Evolutionary conservation across 2,113 vertebrate genomes (phyloP), one percentile per base, ranked within the genome.

Genomic region (Neogale vison): DNA sequence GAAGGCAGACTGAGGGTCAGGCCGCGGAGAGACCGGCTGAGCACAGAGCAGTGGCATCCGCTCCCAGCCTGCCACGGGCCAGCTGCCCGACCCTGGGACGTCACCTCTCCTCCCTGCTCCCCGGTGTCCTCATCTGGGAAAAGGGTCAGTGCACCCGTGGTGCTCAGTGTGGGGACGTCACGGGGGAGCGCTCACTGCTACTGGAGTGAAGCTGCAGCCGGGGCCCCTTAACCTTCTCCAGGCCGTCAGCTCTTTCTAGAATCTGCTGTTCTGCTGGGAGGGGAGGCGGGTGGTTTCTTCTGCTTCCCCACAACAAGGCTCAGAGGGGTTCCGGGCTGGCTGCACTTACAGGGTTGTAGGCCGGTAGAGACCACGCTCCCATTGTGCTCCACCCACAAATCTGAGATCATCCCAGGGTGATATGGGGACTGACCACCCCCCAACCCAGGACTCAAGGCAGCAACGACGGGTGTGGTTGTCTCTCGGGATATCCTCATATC

Each of bases 141-240:
- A 4, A 17, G 45, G 42, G 71, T 47, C 47, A 26, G 15, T 1
- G 4, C 59, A 8, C 4, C 7, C 0, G 0, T 14, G 9, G 42
- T 1, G 26, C 67, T 34, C 77, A 26, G n/a, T 21, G 6, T 7
- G 0, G 39, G 59, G 29, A 6, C 0, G 0, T 59, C 24, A 1
- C 0, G 24, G 6, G 39, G 2, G 20, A 12, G 6, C 0, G 1
- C 4, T 4, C 2, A 2, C 23, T 1, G n/a, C 23, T 4, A 0
- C 23, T 0, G 26, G 55, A 6, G 2, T 12, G 39, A n/a, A 10
- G 36, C 36, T 23, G 20, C 79, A 10, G 31, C 29, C 0, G 31
- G 21, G 15, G 9, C 72, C 50, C 39, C 39, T 6, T 13, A 0
- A 29, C 63, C 39, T 7, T 1, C 1, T 76, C 80, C 34, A 21